Conservation (phyloP, 2,797 vertebrate species). For the Amniataba percoides region DNA sequence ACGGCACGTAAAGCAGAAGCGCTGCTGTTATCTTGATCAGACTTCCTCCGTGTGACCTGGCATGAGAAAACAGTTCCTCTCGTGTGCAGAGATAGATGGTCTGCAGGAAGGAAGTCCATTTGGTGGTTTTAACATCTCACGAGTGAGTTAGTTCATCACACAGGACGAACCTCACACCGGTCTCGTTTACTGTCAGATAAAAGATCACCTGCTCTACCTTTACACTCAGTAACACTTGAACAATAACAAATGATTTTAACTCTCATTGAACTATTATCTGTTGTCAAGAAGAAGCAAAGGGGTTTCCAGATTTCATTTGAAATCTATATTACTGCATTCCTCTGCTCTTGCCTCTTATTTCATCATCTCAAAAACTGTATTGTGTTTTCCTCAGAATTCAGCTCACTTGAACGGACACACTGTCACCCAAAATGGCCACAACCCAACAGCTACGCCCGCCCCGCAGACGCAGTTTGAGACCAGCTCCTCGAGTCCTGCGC, state of each 20-base stretch:
- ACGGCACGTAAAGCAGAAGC: slow-evolving; percentile 55
- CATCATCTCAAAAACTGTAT: no score
- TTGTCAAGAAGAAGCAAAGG: background rate
- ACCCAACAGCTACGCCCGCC: slow-evolving; percentile 9
- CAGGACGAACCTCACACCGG: background rate
- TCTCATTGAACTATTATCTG: background rate
- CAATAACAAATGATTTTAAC: background rate
- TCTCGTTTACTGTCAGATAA: background rate
- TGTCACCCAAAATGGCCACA: slow-evolving; percentile 64
- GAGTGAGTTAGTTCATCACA: background rate
- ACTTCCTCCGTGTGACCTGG: slow-evolving; percentile 61
- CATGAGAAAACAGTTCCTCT: slow-evolving; percentile 53
- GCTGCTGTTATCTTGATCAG: background rate
- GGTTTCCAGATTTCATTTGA: background rate
- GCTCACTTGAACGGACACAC: slow-evolving; percentile 65
- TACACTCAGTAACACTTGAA: background rate
- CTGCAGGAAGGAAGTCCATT: slow-evolving; percentile 7
- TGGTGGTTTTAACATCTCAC: background rate
- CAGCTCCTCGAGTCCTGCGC: slow-evolving; percentile 29
- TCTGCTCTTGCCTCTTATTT: slow-evolving; percentile 2
- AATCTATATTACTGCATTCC: background rate
- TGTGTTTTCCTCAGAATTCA: slow-evolving; percentile 47
- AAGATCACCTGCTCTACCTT: background rate
- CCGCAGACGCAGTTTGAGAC: slow-evolving; percentile 56
- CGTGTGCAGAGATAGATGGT: background rate